Evolutionary conservation across 2,113 vertebrate species (phyloP).

Genomic region (Xiphophorus couchianus): DNA sequence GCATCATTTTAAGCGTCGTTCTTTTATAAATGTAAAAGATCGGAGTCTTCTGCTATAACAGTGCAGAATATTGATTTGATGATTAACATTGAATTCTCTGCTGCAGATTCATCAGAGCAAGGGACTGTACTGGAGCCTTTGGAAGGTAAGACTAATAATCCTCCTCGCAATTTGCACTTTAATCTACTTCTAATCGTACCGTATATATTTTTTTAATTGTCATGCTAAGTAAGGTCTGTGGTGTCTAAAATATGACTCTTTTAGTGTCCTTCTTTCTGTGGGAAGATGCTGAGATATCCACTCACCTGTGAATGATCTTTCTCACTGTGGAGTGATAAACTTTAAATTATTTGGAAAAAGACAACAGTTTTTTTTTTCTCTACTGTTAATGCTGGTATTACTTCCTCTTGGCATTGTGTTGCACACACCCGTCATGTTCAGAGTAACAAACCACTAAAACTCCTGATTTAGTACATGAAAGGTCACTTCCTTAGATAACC

Average conservation of each 20-base stretch:
- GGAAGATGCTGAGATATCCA: too few species aligned
- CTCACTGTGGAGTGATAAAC: too few species aligned
- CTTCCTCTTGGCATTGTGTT: too few species aligned
- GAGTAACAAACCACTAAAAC: too few species aligned
- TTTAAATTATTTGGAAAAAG: too few species aligned
- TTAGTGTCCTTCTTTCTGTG: too few species aligned
- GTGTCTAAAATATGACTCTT: not conserved
- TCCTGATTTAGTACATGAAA: too few species aligned
- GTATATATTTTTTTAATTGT: not conserved
- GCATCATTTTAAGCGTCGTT: not conserved
- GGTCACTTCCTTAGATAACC: too few species aligned
- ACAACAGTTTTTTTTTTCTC: too few species aligned
- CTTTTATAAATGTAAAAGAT: not conserved
- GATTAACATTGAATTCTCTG: conserved; percentile 16
- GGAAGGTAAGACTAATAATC: conserved; percentile 65
- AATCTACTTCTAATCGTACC: not conserved
- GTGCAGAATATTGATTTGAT: not conserved
- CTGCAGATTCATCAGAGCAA: conserved; percentile 66
- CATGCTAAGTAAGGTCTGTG: not conserved
- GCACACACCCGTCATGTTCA: too few species aligned
- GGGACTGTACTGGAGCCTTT: conserved; percentile 60
- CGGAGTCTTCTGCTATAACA: not conserved
- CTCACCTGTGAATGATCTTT: not conserved
- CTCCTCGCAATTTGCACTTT: not conserved
- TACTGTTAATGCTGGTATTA: too few species aligned